phyloP scores from a whole-genome alignment of 2,888 invertebrate species.

The Cantharis nigra region DNA sequence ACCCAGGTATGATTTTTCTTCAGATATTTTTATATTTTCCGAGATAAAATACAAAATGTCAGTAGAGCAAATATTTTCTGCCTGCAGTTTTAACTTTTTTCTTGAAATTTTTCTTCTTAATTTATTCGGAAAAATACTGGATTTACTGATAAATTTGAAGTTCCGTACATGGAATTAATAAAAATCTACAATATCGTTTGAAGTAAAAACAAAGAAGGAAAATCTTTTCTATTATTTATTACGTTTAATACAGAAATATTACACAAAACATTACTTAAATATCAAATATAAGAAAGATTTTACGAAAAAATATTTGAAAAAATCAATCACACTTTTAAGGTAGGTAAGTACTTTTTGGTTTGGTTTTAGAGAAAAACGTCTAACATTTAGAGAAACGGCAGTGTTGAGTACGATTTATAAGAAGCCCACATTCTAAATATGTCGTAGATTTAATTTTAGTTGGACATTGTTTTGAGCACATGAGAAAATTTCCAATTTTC shows the following conservation, averaged over 20 bases:
- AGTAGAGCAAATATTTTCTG: too few relatives aligned
- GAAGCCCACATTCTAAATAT: conserved; percentile 45
- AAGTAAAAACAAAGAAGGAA: background rate
- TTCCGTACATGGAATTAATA: too few relatives aligned
- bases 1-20: too few relatives aligned
- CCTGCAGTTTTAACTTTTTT: too few relatives aligned
- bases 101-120: too few relatives aligned
- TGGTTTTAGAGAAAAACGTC: conserved; percentile 21
- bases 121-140: too few relatives aligned
- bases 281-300: conserved; percentile 36
- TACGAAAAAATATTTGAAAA: conserved; percentile 25
- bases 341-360: conserved; percentile 20
- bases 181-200: too few relatives aligned
- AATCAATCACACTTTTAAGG: conserved; percentile 22
- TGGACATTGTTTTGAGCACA: conserved; percentile 46
- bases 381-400: conserved; percentile 47
- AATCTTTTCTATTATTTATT: conserved; percentile 33
- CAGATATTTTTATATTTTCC: too few relatives aligned
- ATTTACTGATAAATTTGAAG: too few relatives aligned
- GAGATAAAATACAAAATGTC: too few relatives aligned
- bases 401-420: conserved; percentile 48
- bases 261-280: conserved; percentile 38
- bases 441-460: conserved; percentile 38
- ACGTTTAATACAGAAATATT: conserved; percentile 38
- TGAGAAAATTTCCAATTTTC: background rate